Percentiles rank a stretch among this genome's conserved stretches.
Conservation (phyloP, 2,113 vertebrate genomes). For the Elaphurus davidianus region DNA sequence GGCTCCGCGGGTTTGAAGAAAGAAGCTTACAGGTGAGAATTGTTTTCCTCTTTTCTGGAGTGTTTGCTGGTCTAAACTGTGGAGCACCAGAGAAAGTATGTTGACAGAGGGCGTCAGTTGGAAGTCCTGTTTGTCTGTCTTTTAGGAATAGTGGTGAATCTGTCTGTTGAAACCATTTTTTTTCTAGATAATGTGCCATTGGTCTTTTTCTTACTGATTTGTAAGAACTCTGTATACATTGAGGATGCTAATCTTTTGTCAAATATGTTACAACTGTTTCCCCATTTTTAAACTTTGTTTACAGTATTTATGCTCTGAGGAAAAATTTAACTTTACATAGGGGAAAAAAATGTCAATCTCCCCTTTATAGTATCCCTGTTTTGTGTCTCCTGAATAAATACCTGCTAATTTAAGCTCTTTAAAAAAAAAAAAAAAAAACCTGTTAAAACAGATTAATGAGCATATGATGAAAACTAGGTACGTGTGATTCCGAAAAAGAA, state of each 20-base stretch:
- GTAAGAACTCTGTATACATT: background rate
- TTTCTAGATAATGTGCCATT: background rate
- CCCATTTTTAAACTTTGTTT: background rate
- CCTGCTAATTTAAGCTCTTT: background rate
- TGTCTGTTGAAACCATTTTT: background rate
- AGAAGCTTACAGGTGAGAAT: background rate
- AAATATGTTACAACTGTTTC: background rate
- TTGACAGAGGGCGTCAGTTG: background rate
- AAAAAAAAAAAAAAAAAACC: background rate
- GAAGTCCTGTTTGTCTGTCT: background rate
- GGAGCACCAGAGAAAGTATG: background rate
- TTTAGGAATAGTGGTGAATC: background rate
- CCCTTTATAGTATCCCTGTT: background rate
- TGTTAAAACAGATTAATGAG: background rate
- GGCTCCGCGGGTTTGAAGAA: background rate
- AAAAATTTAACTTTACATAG: background rate
- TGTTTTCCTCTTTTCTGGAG: background rate
- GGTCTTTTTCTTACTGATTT: background rate
- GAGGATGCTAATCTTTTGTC: background rate
- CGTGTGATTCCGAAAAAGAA: background rate
- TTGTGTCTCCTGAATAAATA: constrained; percentile 1
- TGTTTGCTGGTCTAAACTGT: background rate
- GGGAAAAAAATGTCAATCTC: background rate
- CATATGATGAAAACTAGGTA: background rate
- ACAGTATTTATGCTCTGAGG: background rate